Base-by-base conservation (phyloP, 2,797 vertebrate species). In the Rachycentron canadum region DNA sequence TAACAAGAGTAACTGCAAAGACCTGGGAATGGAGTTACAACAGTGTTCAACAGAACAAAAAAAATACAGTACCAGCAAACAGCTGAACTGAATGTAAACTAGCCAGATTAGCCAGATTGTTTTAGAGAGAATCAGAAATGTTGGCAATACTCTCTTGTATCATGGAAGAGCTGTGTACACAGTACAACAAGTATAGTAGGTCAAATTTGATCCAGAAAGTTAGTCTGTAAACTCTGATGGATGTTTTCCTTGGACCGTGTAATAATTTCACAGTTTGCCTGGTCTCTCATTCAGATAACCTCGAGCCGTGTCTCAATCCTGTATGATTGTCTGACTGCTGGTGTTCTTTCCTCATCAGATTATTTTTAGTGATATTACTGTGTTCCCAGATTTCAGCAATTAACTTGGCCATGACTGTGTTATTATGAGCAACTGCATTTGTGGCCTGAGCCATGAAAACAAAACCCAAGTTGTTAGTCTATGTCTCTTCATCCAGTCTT, bases 81-180 rank as follows among this genome's bases (percentile, higher is more conserved):
- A 49, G 12, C 16, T 19, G 17, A 47, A 58, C 32, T 69, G 17
- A 10, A 58, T 43, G 63, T 68, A 50, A 64, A 78, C 47, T 17
- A 65, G 28, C 45, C 30, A 49, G 4, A 61, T 67, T n/a, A 36
- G 3, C 1, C 47, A 41, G 26, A 55, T 74, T 73, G 45, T 69
- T 64, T 40, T 2, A 34, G 0, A 47, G 16, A 17, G 4, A 69
- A 25, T 23, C 3, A 11, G 17, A 74, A n/a, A 67, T 75, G 3
- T 55, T 32, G 7, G 13, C 4, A 43, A 28, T 30, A 43, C 23
- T 23, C 12, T 11, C 10, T 25, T 5, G 21, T 38, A 41, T 40
- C 11, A 40, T 16, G 21, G 12, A 4, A 30, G 26, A 67, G 41
- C 7, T 30, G 14, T 40, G 4, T 11, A 2, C n/a, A 59, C 16